Evolutionary conservation across 2,797 vertebrate genomes (phyloP).

Genomic region (Gephyroberyx darwinii): DNA sequence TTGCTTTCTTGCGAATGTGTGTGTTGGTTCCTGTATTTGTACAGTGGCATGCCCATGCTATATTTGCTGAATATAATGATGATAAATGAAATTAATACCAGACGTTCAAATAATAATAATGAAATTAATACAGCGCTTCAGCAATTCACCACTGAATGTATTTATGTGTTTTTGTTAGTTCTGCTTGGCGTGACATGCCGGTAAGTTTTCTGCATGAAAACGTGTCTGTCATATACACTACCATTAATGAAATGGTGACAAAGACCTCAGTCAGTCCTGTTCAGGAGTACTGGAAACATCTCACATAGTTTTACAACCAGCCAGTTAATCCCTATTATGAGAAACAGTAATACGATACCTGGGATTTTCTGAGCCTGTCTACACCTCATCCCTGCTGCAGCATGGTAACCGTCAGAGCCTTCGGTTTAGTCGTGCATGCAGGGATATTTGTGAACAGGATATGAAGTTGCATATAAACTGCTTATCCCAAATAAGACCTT

Average conservation of each 20-base stretch:
- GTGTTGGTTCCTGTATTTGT: not conserved
- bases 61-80: too few relatives aligned
- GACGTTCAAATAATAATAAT: not conserved
- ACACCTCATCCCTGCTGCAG: not conserved
- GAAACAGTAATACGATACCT: too few relatives aligned
- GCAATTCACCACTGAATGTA: too few relatives aligned
- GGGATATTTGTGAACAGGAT: not conserved
- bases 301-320: not conserved
- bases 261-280: not conserved
- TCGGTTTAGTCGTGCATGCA: slow-evolving; percentile 8
- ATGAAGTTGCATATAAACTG: slow-evolving; percentile 1
- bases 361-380: too few relatives aligned
- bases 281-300: not conserved
- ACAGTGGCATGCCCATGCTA: not conserved
- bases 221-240: not conserved
- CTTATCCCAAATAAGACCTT: slow-evolving; percentile 8
- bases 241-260: too few relatives aligned
- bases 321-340: too few relatives aligned
- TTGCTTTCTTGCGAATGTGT: slow-evolving; percentile 6
- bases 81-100: not conserved
- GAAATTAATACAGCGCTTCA: not conserved
- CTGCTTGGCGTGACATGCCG: too few relatives aligned
- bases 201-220: not conserved
- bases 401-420: not conserved
- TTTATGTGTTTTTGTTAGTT: too few relatives aligned